Evolutionary conservation across 1,140 invertebrate genomes (phyloP).

Genomic region (Drosophila persimilis): DNA sequence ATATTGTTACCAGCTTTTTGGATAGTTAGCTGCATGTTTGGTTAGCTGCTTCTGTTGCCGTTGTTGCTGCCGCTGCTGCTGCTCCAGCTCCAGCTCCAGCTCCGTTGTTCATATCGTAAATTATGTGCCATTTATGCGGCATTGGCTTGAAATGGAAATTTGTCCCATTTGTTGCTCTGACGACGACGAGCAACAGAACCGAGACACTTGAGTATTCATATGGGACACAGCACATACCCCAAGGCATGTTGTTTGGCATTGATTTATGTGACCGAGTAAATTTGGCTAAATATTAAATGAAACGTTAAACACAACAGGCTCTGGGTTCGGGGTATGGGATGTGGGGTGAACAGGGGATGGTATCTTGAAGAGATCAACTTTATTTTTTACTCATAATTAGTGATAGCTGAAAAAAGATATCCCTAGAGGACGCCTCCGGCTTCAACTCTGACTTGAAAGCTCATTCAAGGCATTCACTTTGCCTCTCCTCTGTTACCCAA

Average conservation of each 20-base stretch:
- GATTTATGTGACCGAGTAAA: conserved; percentile 68
- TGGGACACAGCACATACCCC: conserved; percentile 40
- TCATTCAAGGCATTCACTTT: background rate
- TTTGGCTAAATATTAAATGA: conserved; percentile 78
- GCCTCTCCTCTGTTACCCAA: conserved; percentile 34
- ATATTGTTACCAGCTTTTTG: conserved; percentile 79
- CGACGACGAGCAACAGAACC: conserved; percentile 27
- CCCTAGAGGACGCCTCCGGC: conserved; percentile 1
- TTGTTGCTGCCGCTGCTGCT: conserved; percentile 14
- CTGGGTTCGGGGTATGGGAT: background rate
- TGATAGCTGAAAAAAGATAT: conserved; percentile 10
- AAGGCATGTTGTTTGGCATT: conserved; percentile 69
- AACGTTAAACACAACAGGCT: conserved; percentile 56
- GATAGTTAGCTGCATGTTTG: conserved; percentile 79
- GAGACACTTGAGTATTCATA: conserved; percentile 81
- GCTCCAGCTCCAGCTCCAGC: conserved; percentile 2
- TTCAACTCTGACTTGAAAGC: too few relatives aligned
- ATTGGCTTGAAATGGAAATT: conserved; percentile 81
- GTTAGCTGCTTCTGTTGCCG: conserved; percentile 55
- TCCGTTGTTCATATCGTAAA: conserved; percentile 72
- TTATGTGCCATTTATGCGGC: conserved; percentile 79
- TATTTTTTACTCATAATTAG: conserved; percentile 62
- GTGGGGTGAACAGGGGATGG: background rate
- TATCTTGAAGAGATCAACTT: conserved; percentile 13
- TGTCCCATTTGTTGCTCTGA: conserved; percentile 76